A percentile compares a stretch with the other conserved stretches of the same genome.
Conservation (phyloP, 1,140 invertebrate species). For the Megalopta genalis region DNA sequence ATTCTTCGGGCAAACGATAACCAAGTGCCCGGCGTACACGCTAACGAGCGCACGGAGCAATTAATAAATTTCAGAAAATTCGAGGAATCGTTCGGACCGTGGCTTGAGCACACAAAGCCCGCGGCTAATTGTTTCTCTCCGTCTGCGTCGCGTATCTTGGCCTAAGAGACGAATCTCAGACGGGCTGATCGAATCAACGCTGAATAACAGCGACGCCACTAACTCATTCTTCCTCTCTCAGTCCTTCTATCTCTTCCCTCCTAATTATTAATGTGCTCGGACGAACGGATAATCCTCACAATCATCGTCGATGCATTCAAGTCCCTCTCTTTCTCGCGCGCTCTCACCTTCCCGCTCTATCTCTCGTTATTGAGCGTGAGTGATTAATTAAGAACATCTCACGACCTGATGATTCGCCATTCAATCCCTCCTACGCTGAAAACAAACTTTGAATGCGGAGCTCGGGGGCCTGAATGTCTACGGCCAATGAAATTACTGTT, state of each 20-base stretch:
- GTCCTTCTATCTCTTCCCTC: constrained; percentile 30
- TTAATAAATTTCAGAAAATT: no score
- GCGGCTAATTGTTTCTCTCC: constrained; percentile 59
- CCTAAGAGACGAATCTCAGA: constrained; percentile 46
- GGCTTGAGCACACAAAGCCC: constrained; percentile 12
- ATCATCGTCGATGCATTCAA: constrained; percentile 68
- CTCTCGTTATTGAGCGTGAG: constrained; percentile 69
- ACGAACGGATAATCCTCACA: constrained; percentile 68
- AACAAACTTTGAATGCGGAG: constrained; percentile 54
- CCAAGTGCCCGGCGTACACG: no score
- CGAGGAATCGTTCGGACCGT: no score
- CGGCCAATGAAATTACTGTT: not conserved
- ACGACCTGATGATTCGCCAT: constrained; percentile 56
- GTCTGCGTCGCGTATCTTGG: constrained; percentile 37
- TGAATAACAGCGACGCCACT: constrained; percentile 60
- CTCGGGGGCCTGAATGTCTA: not conserved
- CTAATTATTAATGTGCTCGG: constrained; percentile 70
- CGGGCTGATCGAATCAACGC: constrained; percentile 66
- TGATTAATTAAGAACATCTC: constrained; percentile 72
- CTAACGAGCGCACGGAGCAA: no score
- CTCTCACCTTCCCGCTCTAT: constrained; percentile 34
- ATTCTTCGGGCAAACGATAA: no score
- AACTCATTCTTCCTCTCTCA: constrained; percentile 31
- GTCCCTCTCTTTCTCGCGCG: not conserved
- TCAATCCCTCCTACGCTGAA: constrained; percentile 36